These are phyloP conservation scores for Drosophila nebulosa DNA, from an alignment of 1,140 invertebrate genomes.

Conservation along the genomic window DNA sequence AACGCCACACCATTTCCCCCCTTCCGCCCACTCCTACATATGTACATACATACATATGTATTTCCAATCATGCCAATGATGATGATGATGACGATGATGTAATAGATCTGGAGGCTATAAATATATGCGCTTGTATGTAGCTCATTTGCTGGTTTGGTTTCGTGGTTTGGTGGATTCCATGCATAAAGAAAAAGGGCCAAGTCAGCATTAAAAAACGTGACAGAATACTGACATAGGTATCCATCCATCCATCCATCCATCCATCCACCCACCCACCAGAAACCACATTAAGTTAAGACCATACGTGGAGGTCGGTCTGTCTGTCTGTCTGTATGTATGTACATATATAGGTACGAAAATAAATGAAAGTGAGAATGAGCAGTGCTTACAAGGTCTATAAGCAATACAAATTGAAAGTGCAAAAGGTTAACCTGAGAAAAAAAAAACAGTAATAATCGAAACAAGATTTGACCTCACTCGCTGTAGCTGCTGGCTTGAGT, in stretches of 20 bases:
- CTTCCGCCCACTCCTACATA: background rate
- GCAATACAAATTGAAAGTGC: background rate
- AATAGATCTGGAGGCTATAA: constrained; percentile 3
- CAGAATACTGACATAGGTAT: constrained; percentile 60
- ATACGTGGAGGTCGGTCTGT: too few species aligned
- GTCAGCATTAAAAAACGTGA: constrained; percentile 58
- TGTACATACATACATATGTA: background rate
- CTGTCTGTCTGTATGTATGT: too few species aligned
- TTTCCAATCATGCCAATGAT: constrained; percentile 4
- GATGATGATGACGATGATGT: constrained; percentile 10
- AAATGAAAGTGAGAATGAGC: background rate
- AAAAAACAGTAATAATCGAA: too few species aligned
- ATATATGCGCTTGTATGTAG: background rate
- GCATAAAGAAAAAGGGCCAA: background rate
- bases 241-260: too few species aligned
- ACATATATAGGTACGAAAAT: too few species aligned
- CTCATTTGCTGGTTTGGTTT: background rate
- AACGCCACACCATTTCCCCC: too few species aligned
- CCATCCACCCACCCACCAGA: too few species aligned
- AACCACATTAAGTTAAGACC: background rate
- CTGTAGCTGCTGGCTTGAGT: background rate
- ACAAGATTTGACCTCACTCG: background rate
- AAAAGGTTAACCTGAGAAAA: background rate
- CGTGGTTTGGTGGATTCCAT: background rate
- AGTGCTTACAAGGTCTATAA: background rate